A percentile compares a stretch with the other conserved stretches of the same genome.
phyloP scores from a whole-genome alignment of 2,888 invertebrate genomes.

The Parnassius mnemosyne region DNA sequence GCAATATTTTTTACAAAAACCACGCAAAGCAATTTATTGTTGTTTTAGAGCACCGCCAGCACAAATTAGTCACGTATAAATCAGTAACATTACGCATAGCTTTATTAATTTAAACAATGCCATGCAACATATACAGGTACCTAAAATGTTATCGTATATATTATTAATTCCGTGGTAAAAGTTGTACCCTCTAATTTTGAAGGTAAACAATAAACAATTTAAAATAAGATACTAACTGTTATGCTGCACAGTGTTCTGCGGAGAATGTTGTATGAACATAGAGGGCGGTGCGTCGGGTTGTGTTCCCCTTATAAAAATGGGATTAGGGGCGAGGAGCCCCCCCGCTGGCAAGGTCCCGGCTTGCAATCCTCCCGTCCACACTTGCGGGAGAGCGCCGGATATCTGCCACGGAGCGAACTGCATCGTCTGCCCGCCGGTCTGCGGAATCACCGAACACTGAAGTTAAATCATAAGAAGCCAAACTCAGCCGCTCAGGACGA shows the following conservation, averaged over 20 bases:
- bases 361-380: constrained; percentile 88
- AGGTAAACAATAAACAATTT: no score
- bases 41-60: background rate
- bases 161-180: no score
- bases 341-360: constrained; percentile 83
- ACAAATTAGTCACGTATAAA: background rate
- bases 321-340: constrained; percentile 85
- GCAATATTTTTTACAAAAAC: background rate
- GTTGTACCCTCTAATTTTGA: no score
- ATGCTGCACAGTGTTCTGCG: constrained; percentile 78
- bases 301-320: constrained; percentile 90
- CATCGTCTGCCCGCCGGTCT: constrained; percentile 85
- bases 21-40: background rate
- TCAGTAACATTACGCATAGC: no score
- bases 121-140: no score
- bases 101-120: no score
- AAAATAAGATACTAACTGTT: constrained; percentile 57
- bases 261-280: constrained; percentile 92
- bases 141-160: no score
- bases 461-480: constrained; percentile 21
- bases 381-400: constrained; percentile 84
- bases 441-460: constrained; percentile 33
- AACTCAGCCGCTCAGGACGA: constrained; percentile 3
- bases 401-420: constrained; percentile 91
- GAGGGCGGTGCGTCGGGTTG: constrained; percentile 85